phyloP scores from a whole-genome alignment of 2,113 vertebrate species.

The Microcebus tavaratra region DNA sequence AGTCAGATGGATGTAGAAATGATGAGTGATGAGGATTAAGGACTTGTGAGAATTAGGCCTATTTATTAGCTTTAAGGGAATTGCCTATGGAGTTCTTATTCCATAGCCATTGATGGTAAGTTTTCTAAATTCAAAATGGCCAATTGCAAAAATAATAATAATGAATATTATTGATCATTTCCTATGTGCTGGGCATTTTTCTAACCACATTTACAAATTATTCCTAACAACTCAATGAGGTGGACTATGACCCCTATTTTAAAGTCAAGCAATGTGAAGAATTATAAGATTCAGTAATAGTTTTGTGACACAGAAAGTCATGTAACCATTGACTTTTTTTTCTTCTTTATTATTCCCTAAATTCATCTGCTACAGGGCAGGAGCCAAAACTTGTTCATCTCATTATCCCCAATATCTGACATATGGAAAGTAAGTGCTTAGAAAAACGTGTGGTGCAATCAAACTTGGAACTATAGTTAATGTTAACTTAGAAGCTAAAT shows the following conservation, averaged over 20 bases:
- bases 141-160: not conserved
- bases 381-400: not conserved
- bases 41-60: not conserved
- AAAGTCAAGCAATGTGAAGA: not conserved
- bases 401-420: not conserved
- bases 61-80: not conserved
- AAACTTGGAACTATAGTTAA: not conserved
- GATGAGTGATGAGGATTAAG: not conserved
- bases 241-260: not conserved
- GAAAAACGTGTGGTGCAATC: not conserved
- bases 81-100: not conserved
- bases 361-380: not conserved
- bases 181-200: not conserved
- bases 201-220: not conserved
- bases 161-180: not conserved
- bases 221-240: not conserved
- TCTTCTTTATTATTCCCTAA: not conserved
- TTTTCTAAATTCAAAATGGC: not conserved
- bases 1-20: conserved; percentile 1
- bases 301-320: not conserved
- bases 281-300: not conserved
- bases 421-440: not conserved
- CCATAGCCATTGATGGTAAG: not conserved
- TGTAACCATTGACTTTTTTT: not conserved
- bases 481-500: not conserved